A percentile compares a stretch with the other conserved stretches of the same genome.
phyloP scores from a whole-genome alignment of 2,113 vertebrate species.

The Oplegnathus fasciatus region DNA sequence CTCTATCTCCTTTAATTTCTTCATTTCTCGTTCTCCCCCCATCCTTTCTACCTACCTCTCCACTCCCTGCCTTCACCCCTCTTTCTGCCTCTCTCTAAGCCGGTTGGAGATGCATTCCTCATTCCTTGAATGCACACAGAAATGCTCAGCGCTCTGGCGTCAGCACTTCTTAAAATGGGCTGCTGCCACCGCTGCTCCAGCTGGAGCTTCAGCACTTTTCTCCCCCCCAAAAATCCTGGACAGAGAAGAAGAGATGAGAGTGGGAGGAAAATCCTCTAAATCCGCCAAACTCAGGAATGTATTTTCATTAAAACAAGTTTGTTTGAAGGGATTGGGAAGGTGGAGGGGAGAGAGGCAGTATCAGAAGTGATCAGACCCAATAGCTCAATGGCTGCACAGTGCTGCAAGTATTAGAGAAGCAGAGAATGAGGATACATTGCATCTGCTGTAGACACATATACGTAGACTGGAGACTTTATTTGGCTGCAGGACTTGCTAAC shows the following conservation, averaged over 20 bases:
- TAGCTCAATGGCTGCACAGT: constrained; percentile 48
- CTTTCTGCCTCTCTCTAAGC: constrained; percentile 56
- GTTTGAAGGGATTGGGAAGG: constrained; percentile 78
- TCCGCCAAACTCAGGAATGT: constrained; percentile 78
- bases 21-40: background rate
- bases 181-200: constrained; percentile 55
- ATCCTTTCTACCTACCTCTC: background rate
- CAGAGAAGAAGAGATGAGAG: constrained; percentile 55
- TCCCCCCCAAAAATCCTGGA: constrained; percentile 42
- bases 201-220: constrained; percentile 39
- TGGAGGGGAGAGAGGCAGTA: constrained; percentile 59
- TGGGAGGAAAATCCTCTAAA: constrained; percentile 74
- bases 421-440: constrained; percentile 39
- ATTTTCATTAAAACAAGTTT: constrained; percentile 83
- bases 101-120: constrained; percentile 66
- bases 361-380: constrained; percentile 70
- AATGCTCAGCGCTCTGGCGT: constrained; percentile 68
- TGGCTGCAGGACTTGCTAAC: constrained; percentile 45
- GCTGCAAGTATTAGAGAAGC: constrained; percentile 48
- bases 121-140: constrained; percentile 78
- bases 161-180: constrained; percentile 82
- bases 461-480: constrained; percentile 36
- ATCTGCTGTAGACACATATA: constrained; percentile 19
- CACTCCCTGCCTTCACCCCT: background rate
- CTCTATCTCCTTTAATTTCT: background rate